Evolutionary conservation across 2,113 vertebrate species (phyloP), one percentile per base, ranked within the genome.

Genomic region (Eurystomus gularis): DNA sequence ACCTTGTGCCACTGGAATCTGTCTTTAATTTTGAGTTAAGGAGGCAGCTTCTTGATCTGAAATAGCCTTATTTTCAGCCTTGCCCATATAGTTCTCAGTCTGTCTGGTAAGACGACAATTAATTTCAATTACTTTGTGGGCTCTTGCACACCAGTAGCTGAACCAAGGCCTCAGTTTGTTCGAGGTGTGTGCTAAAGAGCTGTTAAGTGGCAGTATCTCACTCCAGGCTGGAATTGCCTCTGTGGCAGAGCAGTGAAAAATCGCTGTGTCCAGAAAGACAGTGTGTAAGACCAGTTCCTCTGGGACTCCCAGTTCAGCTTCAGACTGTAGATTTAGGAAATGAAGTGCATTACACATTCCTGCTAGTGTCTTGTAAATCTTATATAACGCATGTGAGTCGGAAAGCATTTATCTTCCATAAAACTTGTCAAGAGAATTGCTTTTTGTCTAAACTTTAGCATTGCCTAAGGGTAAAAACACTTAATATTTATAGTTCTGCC

Each of bases 271-370:
- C 92, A 76, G 35, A 91, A 87, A 42, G 55, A 49, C 49, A 72
- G 26, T 57, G 66, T 83, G 48, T 69, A 65, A 94, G 44, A 79
- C 69, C 52, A 11, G 48, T 80, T 94, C 86, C 81, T 92, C 40
- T 82, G 95, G 77, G 93, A 96, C 65, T 66, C 64, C n/a, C 77
- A 58, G 58, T 76, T 75, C 88, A 73, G 83, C 92, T 49, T 70
- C 91, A 94, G 44, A 77, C 54, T 87, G 70, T 84, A 65, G 66
- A 89, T 94, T 93, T 94, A 91, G 54, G 81, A 89, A 94, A 89
- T 87, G 5, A 89, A 94, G 84, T 84, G 81, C 58, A 76, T 96
- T 84, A 92, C 61, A 39, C 46, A 29, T 95, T 64, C 71, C 75
- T 52, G 6, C 31, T 58, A 60, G 15, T 19, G 35, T 84, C 91